Percentiles rank a stretch among this genome's conserved stretches.
Evolutionary conservation across 1,140 invertebrate species (phyloP).

Genomic region (Aethina tumida): DNA sequence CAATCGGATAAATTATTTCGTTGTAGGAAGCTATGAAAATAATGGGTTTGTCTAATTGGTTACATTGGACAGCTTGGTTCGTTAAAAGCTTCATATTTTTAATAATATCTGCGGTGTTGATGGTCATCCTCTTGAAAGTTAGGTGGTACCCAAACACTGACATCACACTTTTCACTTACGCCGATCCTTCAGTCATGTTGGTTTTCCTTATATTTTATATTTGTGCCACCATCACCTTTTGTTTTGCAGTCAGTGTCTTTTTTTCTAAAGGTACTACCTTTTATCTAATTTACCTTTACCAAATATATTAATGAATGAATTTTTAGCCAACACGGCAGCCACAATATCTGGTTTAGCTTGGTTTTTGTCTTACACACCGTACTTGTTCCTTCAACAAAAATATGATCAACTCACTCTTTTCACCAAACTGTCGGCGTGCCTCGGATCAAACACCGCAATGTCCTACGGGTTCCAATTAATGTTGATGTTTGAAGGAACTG

Average conservation of each 20-base stretch:
- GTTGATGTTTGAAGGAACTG: constrained; percentile 52
- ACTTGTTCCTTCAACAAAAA: constrained; percentile 49
- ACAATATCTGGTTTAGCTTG: constrained; percentile 57
- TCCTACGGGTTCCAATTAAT: constrained; percentile 62
- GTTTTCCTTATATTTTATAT: constrained; percentile 46
- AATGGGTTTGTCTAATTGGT: constrained; percentile 75
- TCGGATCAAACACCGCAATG: constrained; percentile 68
- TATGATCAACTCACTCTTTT: constrained; percentile 44
- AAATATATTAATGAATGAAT: constrained; percentile 10
- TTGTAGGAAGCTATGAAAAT: constrained; percentile 31
- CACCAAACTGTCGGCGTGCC: constrained; percentile 46
- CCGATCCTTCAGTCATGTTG: constrained; percentile 31
- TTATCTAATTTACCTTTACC: constrained; percentile 1
- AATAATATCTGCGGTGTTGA: constrained; percentile 46
- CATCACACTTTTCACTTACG: constrained; percentile 24
- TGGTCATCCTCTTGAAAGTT: constrained; percentile 37
- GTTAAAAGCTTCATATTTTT: constrained; percentile 64
- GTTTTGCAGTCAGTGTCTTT: constrained; percentile 57
- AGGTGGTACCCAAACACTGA: constrained; percentile 23
- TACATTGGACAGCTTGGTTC: constrained; percentile 81
- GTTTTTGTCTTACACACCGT: constrained; percentile 64
- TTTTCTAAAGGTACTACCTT: constrained; percentile 51
- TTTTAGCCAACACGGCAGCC: constrained; percentile 60
- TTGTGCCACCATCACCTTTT: constrained; percentile 49
- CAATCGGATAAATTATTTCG: too few species aligned